Percentiles rank a stretch among this genome's conserved stretches.
These are phyloP conservation scores for Hyperoplus lanceolatus DNA, from an alignment of 2,797 vertebrate species.

Conservation along the genomic window DNA sequence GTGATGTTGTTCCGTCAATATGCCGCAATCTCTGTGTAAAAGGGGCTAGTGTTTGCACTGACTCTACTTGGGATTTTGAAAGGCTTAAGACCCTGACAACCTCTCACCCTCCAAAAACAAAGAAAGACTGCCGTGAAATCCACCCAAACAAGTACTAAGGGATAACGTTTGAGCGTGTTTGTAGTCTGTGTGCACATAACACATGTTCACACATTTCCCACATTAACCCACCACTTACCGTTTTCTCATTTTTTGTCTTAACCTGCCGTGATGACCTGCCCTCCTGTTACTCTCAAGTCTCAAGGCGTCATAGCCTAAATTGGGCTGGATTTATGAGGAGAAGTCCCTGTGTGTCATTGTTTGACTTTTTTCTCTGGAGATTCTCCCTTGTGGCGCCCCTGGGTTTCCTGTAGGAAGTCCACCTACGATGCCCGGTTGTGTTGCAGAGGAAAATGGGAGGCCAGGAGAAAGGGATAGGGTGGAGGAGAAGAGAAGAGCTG, in stretches of 20 bases:
- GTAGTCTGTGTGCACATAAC: conserved; percentile 27
- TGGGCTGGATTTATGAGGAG: conserved; percentile 45
- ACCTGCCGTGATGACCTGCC: conserved; percentile 49
- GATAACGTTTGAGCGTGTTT: conserved; percentile 54
- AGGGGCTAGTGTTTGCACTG: conserved; percentile 38
- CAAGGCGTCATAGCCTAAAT: conserved; percentile 60
- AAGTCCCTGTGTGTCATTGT: conserved; percentile 57
- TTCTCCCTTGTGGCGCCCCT: conserved; percentile 56
- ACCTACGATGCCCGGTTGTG: conserved; percentile 58
- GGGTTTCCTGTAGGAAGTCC: conserved; percentile 80
- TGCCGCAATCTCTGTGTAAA: too few relatives aligned
- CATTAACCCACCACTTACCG: conserved; percentile 7
- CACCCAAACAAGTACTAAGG: conserved; percentile 68
- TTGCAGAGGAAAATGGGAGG: conserved; percentile 6
- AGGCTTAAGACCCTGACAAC: conserved; percentile 43
- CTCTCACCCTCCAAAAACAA: conserved; percentile 43
- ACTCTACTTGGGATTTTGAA: conserved; percentile 44
- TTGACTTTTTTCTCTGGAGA: conserved; percentile 67
- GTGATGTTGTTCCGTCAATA: too few relatives aligned
- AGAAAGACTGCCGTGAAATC: conserved; percentile 55
- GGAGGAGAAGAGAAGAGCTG: conserved; percentile 9
- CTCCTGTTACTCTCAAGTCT: conserved; percentile 32
- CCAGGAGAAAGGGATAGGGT: conserved; percentile 26
- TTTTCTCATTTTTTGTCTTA: conserved; percentile 50
- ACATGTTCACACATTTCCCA: conserved; percentile 39